Percentiles rank a stretch among this genome's conserved stretches.
phyloP scores from a whole-genome alignment of 2,888 invertebrate species.

The Micropterix aruncella region DNA sequence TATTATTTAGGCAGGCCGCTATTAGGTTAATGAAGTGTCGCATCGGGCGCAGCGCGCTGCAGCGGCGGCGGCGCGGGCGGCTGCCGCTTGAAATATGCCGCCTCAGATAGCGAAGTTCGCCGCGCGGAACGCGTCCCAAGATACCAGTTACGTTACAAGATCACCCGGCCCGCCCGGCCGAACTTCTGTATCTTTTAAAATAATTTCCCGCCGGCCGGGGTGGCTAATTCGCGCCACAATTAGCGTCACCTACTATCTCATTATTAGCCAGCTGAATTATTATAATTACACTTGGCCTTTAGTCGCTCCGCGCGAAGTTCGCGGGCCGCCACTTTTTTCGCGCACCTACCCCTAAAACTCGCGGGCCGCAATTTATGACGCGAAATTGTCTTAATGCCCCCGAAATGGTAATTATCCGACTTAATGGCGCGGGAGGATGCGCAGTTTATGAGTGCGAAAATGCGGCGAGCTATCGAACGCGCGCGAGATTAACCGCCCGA shows the following conservation, averaged over 20 bases:
- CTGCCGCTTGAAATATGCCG: not conserved
- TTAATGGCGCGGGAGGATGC: not conserved
- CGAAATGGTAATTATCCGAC: not conserved
- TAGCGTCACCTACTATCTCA: constrained; percentile 15
- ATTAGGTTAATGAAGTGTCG: no score
- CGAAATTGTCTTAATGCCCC: not conserved
- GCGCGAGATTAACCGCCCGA: no score
- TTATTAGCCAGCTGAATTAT: constrained; percentile 27
- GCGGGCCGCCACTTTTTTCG: not conserved
- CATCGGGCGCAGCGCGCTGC: no score
- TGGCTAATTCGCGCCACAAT: constrained; percentile 13
- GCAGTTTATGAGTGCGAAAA: not conserved
- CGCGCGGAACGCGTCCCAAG: constrained; percentile 12
- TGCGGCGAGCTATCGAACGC: no score
- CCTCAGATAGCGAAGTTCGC: constrained; percentile 11
- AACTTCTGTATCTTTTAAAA: not conserved
- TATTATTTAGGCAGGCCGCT: no score
- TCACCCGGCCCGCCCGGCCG: constrained; percentile 1
- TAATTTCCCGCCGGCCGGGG: constrained; percentile 2
- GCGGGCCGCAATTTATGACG: not conserved
- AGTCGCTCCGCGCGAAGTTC: not conserved
- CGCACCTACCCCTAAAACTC: no score
- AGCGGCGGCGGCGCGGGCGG: no score
- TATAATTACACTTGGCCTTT: constrained; percentile 30
- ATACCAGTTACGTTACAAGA: constrained; percentile 11